Evolutionary conservation across 1,140 invertebrate genomes (phyloP).

Genomic region (Cotesia chilonis): DNA sequence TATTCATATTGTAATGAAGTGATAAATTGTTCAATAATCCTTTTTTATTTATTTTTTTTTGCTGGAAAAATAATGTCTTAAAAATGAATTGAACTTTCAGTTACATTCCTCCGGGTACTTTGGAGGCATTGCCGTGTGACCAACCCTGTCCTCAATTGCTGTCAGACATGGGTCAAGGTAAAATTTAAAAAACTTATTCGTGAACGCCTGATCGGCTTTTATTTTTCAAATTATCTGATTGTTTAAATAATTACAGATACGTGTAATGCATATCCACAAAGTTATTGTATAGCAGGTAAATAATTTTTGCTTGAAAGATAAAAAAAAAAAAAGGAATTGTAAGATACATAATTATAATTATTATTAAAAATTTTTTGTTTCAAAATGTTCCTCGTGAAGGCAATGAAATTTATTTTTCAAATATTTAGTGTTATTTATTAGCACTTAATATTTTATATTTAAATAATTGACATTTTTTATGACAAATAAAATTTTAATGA

Average conservation of each 20-base stretch:
- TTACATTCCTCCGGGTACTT: slow-evolving; percentile 49
- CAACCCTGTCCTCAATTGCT: slow-evolving; percentile 18
- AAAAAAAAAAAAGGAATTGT: background rate
- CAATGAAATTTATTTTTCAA: background rate
- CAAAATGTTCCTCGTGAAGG: slow-evolving; percentile 38
- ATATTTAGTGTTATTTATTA: background rate
- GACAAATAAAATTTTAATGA: background rate
- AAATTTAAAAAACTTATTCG: slow-evolving; percentile 12
- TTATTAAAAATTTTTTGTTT: slow-evolving; percentile 31
- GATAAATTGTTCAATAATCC: slow-evolving; percentile 5
- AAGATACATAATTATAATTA: background rate
- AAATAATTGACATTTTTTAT: background rate
- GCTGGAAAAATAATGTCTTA: background rate
- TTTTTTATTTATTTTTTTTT: background rate
- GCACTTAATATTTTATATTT: background rate
- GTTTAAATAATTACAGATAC: slow-evolving; percentile 40
- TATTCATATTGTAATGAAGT: background rate
- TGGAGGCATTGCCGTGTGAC: slow-evolving; percentile 41
- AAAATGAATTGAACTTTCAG: slow-evolving; percentile 35
- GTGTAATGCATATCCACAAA: slow-evolving; percentile 38
- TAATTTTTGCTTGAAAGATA: background rate
- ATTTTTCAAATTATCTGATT: slow-evolving; percentile 13
- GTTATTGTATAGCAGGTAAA: background rate
- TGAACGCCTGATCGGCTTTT: background rate
- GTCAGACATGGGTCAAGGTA: slow-evolving; percentile 37